Percentiles rank a stretch among this genome's conserved stretches.
These are phyloP conservation scores for Aleiodes alternator DNA, from an alignment of 2,888 invertebrate species.

Conservation along the genomic window DNA sequence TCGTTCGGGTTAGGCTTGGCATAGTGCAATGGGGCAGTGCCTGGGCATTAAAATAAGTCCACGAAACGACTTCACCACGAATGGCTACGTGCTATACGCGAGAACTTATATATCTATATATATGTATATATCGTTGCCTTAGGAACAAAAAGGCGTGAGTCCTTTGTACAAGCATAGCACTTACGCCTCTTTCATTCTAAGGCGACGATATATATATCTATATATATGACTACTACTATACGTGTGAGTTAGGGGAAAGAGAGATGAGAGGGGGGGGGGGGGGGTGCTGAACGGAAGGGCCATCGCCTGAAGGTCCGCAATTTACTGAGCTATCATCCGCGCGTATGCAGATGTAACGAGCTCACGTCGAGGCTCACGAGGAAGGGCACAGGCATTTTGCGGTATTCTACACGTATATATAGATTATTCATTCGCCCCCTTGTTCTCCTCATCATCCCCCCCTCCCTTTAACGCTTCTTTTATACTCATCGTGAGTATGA, in stretches of 20 bases:
- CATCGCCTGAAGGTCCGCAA: conserved; percentile 71
- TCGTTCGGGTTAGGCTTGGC: conserved; percentile 33
- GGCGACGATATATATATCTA: too few species aligned
- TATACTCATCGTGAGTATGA: conserved; percentile 15
- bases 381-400: conserved; percentile 15
- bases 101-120: conserved; percentile 6
- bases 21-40: conserved; percentile 11
- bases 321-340: conserved; percentile 72
- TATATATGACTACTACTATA: not conserved
- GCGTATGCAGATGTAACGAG: conserved; percentile 67
- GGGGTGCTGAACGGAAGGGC: conserved; percentile 56
- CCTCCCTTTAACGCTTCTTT: conserved; percentile 5
- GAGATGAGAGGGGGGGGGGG: conserved; percentile 27
- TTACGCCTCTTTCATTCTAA: too few species aligned
- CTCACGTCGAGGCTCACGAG: conserved; percentile 22
- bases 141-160: too few species aligned
- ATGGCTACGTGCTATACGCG: conserved; percentile 18
- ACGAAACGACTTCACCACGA: conserved; percentile 31
- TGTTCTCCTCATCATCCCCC: not conserved
- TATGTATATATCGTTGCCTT: too few species aligned
- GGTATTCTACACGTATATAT: conserved; percentile 10
- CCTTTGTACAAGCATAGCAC: too few species aligned
- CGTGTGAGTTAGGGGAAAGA: conserved; percentile 20
- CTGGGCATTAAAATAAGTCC: conserved; percentile 39
- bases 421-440: not conserved